Evolutionary conservation across 1,140 invertebrate species (phyloP).

Genomic region (Pachypsylla venusta): DNA sequence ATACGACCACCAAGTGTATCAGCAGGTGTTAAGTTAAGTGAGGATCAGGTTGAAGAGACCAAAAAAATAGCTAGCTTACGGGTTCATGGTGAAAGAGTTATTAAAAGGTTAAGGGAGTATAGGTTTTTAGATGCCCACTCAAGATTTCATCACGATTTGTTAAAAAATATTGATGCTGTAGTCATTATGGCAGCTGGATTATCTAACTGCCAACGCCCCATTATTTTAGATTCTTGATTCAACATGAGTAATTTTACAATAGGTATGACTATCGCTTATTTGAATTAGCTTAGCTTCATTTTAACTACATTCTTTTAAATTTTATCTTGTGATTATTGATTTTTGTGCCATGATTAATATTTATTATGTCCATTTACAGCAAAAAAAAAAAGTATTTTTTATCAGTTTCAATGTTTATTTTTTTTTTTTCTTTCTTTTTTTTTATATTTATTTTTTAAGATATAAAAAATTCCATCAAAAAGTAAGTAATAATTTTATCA

Average conservation of each 20-base stretch:
- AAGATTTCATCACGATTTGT: conserved; percentile 23
- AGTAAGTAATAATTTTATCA: no score
- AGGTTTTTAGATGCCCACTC: conserved; percentile 29
- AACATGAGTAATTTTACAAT: neutral
- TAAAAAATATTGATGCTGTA: conserved; percentile 26
- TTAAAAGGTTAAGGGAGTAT: conserved; percentile 28
- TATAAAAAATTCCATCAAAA: no score
- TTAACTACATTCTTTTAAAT: no score
- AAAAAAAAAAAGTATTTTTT: no score
- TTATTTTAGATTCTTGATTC: conserved; percentile 12
- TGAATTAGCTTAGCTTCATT: no score
- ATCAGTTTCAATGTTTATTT: no score
- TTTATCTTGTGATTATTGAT: no score
- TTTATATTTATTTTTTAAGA: no score
- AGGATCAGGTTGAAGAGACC: conserved; percentile 27
- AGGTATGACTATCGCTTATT: no score
- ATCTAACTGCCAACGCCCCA: conserved; percentile 27
- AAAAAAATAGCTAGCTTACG: conserved; percentile 31
- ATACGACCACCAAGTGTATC: conserved; percentile 24
- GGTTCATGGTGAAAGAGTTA: conserved; percentile 31
- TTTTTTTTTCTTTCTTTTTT: no score
- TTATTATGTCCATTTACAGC: no score
- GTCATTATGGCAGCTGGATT: conserved; percentile 25
- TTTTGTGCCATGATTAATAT: no score
- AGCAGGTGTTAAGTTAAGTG: conserved; percentile 27